These are phyloP conservation scores for Lateolabrax maculatus DNA, from an alignment of 2,797 vertebrate species.

Conservation along the genomic window DNA sequence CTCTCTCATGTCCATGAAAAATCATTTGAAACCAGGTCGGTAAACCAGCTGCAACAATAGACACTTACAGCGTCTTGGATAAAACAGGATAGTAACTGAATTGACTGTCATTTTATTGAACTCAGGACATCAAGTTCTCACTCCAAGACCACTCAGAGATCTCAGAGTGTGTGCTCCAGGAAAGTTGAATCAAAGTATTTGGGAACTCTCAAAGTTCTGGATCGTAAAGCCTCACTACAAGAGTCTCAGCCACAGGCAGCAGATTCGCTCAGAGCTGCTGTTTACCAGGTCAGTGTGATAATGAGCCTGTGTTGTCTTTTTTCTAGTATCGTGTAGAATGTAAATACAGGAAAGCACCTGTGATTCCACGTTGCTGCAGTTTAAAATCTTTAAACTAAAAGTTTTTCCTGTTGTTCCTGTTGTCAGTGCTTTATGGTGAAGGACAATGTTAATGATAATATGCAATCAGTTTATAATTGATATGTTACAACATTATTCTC, in stretches of 20 bases:
- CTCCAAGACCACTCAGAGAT: conserved; percentile 74
- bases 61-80: not conserved
- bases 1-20: conserved; percentile 53
- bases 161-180: conserved; percentile 65
- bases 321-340: not conserved
- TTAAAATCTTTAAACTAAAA: no score
- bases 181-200: conserved; percentile 88
- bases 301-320: not conserved
- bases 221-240: conserved; percentile 80
- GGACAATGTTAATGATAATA: not conserved
- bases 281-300: conserved; percentile 91
- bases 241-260: conserved; percentile 82
- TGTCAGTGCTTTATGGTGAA: not conserved
- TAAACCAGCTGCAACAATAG: conserved; percentile 18
- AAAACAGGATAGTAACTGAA: not conserved
- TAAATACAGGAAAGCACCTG: not conserved
- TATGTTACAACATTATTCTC: not conserved
- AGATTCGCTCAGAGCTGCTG: conserved; percentile 89
- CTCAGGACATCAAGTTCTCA: conserved; percentile 81
- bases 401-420: conserved; percentile 4
- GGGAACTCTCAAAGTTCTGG: conserved; percentile 90
- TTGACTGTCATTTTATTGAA: not conserved
- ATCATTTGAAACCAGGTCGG: conserved; percentile 69
- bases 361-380: not conserved
- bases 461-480: not conserved